Percentiles rank a stretch among this genome's conserved stretches.
Conservation (phyloP, 1,140 invertebrate species). For the Eurosta solidaginis region DNA sequence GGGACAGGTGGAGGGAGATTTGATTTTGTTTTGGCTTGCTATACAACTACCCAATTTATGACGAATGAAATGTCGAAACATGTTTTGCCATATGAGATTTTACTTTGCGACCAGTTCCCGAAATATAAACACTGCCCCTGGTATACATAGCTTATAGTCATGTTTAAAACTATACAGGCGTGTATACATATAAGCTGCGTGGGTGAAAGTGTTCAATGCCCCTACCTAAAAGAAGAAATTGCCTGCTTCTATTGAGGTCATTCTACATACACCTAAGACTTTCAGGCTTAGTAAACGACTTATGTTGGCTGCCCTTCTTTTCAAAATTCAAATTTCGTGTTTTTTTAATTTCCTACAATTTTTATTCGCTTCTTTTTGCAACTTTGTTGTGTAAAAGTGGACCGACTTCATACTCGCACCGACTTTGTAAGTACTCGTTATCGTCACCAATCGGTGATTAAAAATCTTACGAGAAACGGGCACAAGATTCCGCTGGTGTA, state of each 20-base stretch:
- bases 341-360: background rate
- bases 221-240: too few relatives aligned
- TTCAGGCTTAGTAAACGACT: background rate
- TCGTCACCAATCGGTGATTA: background rate
- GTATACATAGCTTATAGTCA: too few relatives aligned
- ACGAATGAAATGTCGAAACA: too few relatives aligned
- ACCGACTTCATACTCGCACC: background rate
- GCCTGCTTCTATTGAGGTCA: background rate
- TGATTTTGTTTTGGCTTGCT: too few relatives aligned
- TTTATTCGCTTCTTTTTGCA: background rate
- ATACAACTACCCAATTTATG: too few relatives aligned
- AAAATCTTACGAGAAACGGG: background rate
- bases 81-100: too few relatives aligned
- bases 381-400: background rate
- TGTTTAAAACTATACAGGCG: too few relatives aligned
- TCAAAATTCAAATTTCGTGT: background rate
- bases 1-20: too few relatives aligned
- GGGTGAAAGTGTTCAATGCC: too few relatives aligned
- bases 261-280: background rate
- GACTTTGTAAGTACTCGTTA: background rate
- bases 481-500: slow-evolving; percentile 18
- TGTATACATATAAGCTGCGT: background rate
- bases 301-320: background rate
- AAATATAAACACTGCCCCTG: too few relatives aligned
- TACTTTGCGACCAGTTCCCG: too few relatives aligned